A percentile compares a stretch with the other conserved stretches of the same genome.
phyloP scores from a whole-genome alignment of 2,888 invertebrate genomes.

The Hypomecis atomaria region DNA sequence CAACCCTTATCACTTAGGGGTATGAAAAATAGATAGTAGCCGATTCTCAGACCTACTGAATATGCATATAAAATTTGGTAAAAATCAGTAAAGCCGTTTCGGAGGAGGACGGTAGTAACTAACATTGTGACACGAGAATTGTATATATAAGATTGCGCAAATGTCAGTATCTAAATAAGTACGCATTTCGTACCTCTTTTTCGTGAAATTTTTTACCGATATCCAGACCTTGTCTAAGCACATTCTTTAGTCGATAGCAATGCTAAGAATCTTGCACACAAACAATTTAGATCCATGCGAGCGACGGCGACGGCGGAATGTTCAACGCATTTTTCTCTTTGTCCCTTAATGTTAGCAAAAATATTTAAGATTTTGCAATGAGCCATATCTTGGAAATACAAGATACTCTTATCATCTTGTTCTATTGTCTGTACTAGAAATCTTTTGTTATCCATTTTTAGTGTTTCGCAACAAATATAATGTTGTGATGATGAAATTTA shows the following conservation, averaged over 20 bases:
- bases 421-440: neutral
- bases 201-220: neutral
- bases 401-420: no score
- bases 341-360: neutral
- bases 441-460: neutral
- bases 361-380: neutral
- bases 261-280: conserved; percentile 6
- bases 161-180: no score
- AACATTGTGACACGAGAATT: no score
- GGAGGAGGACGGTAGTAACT: no score
- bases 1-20: no score
- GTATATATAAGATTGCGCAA: no score
- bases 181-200: neutral
- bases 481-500: no score
- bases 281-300: conserved; percentile 4
- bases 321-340: conserved; percentile 8
- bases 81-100: no score
- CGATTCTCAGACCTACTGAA: no score
- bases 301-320: neutral
- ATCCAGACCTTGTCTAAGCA: neutral
- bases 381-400: neutral
- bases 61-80: no score
- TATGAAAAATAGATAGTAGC: no score
- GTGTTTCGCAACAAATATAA: neutral
- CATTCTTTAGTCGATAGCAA: neutral